These are phyloP conservation scores for Pandemis heparana DNA, from an alignment of 2,888 invertebrate genomes.

Conservation along the genomic window DNA sequence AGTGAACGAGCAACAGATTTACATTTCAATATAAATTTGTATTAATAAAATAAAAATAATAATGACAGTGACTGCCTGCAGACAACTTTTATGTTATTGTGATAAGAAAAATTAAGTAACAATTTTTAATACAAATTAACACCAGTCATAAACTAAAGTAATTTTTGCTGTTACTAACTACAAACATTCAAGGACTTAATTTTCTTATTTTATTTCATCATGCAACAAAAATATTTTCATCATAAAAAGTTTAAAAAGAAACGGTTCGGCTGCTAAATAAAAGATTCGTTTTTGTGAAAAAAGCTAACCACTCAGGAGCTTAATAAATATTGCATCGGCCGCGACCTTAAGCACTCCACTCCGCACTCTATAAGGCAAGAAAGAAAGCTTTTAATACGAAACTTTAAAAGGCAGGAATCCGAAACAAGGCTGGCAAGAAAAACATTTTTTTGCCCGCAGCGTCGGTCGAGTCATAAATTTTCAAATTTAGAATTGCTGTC, in stretches of 20 bases:
- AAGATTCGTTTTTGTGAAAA: slow-evolving; percentile 28
- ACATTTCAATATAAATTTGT: no score
- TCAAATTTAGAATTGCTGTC: slow-evolving; percentile 51
- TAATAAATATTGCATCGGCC: slow-evolving; percentile 42
- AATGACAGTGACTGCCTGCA: no score
- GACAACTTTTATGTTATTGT: no score
- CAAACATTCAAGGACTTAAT: no score
- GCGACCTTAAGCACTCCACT: slow-evolving; percentile 31
- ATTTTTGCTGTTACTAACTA: no score
- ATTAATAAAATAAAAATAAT: no score
- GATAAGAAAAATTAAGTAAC: no score
- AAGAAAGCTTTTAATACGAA: slow-evolving; percentile 40
- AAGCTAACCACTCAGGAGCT: slow-evolving; percentile 41
- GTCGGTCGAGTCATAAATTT: slow-evolving; percentile 52
- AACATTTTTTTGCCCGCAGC: slow-evolving; percentile 19
- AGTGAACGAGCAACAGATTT: no score
- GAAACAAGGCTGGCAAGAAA: slow-evolving; percentile 33
- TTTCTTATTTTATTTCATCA: no score
- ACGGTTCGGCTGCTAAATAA: slow-evolving; percentile 29
- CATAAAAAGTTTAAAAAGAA: slow-evolving; percentile 4
- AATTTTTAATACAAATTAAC: no score
- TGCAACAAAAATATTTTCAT: neutral
- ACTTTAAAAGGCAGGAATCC: slow-evolving; percentile 42
- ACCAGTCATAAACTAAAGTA: no score
- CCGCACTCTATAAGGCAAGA: slow-evolving; percentile 39